A percentile compares a stretch with the other conserved stretches of the same genome.
Conservation (phyloP, 2,888 invertebrate genomes). For the Tribolium freemani region DNA sequence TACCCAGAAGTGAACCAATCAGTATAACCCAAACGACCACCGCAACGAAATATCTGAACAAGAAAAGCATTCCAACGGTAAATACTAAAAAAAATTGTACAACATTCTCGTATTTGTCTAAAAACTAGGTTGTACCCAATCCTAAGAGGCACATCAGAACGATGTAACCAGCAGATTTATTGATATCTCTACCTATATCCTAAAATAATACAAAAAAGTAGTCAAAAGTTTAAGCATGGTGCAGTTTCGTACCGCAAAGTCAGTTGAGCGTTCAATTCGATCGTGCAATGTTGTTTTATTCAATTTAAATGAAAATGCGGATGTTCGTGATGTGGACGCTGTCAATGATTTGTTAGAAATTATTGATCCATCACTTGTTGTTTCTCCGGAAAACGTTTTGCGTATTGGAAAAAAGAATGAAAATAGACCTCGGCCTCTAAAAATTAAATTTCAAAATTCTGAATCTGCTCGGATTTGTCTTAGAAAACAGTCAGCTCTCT, state of each 20-base stretch:
- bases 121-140: neutral
- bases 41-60: constrained; percentile 72
- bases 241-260: neutral
- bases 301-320: too few species aligned
- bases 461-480: too few species aligned
- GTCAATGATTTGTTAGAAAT: too few species aligned
- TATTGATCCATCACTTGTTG: too few species aligned
- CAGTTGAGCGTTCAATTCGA: too few species aligned
- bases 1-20: constrained; percentile 68
- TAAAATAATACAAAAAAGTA: neutral
- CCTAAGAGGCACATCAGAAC: constrained; percentile 28
- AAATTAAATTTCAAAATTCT: too few species aligned
- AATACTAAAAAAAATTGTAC: constrained; percentile 4
- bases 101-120: neutral
- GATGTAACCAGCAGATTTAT: constrained; percentile 26
- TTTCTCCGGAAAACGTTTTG: too few species aligned
- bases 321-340: too few species aligned
- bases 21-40: constrained; percentile 74
- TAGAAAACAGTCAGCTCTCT: too few species aligned
- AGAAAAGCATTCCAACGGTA: constrained; percentile 68
- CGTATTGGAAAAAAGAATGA: too few species aligned
- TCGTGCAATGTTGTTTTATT: too few species aligned
- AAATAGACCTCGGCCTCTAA: too few species aligned
- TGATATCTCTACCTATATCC: constrained; percentile 17
- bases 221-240: neutral